Evolutionary conservation across 2,888 invertebrate genomes (phyloP), one percentile per base, ranked within the genome.

Genomic region (Hartigia nigra): DNA sequence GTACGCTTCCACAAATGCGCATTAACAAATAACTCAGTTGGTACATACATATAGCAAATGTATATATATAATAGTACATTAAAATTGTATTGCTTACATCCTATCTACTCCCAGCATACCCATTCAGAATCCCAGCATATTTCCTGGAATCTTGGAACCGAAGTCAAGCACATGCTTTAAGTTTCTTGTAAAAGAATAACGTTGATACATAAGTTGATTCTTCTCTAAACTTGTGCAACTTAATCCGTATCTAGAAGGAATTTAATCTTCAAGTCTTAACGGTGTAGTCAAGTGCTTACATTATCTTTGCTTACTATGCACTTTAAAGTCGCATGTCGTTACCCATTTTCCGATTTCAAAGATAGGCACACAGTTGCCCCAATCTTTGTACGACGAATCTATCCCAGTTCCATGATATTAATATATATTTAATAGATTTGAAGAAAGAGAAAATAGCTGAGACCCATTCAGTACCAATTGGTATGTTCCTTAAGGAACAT

Each of bases 141-240:
- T 55, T 55, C 55, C 55, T 55, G 23, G 55, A 55, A 23, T 14
- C 23, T 55, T 23, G 55, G 9, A 23, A 14, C 23, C 55, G 55
- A 55, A 23, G 23, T 23, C 23, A 55, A 55, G 55, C 23, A 5
- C 55, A 55, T 23, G 55, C 55, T 55, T 55, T 23, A 23, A 55
- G 31, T 79, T 78, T 78, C 78, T 79, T 82, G 82, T 84, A 84
- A 84, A 83, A 84, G 85, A 86, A 84, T 81, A 84, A 84, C 83
- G 76, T 82, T 82, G 81, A 82, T 80, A 78, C 79, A 82, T 76
- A 31, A 31, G 70, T 31, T 14, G 32, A 12, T n/a, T 74, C 72
- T 36, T 74, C 36, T 79, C 36, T 32, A n/a, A 82, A 78, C 78
- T 80, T 74, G 31, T 31, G 79, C 81, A 79, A 84, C 81, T 81